A percentile compares a stretch with the other conserved stretches of the same genome.
These are phyloP conservation scores for Hirudinaria manillensis DNA, from an alignment of 2,888 invertebrate genomes.

Conservation along the genomic window DNA sequence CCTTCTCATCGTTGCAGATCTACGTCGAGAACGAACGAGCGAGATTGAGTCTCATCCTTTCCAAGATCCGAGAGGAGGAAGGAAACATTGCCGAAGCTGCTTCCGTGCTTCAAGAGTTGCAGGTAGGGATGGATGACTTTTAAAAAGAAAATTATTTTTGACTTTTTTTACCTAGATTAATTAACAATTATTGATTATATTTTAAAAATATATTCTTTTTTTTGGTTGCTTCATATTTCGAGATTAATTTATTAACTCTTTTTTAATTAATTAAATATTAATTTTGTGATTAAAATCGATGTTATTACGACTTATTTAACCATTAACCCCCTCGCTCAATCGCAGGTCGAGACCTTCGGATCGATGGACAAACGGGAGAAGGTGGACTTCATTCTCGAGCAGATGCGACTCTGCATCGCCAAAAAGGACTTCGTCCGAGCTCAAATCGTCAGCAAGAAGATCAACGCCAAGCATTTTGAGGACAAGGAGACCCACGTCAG, in stretches of 20 bases:
- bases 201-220: too few species aligned
- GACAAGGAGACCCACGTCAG: conserved; percentile 66
- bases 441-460: conserved; percentile 97
- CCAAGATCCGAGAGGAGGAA: conserved; percentile 59
- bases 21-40: conserved; percentile 99
- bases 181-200: too few species aligned
- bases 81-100: conserved; percentile 75
- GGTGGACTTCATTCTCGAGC: conserved; percentile 89
- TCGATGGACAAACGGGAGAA: conserved; percentile 97
- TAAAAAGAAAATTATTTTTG: not conserved
- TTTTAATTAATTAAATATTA: too few species aligned
- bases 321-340: too few species aligned
- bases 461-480: conserved; percentile 92
- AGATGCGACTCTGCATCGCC: conserved; percentile 91
- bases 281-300: too few species aligned
- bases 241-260: too few species aligned
- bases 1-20: conserved; percentile 60
- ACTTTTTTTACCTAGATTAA: not conserved
- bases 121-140: conserved; percentile 55
- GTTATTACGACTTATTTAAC: too few species aligned
- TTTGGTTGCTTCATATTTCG: too few species aligned
- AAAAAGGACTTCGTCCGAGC: conserved; percentile 93
- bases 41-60: conserved; percentile 72
- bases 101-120: conserved; percentile 87
- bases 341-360: conserved; percentile 83